Evolutionary conservation across 2,113 vertebrate genomes (phyloP), one percentile per base, ranked within the genome.

Genomic region (Acanthochromis polyacanthus): DNA sequence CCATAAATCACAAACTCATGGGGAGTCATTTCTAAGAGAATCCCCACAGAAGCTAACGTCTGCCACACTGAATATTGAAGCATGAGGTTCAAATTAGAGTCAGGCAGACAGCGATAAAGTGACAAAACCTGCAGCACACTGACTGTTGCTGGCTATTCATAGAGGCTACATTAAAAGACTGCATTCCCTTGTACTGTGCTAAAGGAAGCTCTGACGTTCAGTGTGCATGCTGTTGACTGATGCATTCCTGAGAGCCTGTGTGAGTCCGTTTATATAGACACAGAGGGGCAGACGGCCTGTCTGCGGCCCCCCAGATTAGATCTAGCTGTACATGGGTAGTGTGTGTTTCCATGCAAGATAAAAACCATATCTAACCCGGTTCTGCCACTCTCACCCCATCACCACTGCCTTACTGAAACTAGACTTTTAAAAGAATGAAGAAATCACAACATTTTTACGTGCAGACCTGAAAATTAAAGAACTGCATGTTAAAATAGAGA

Each of bases 291-390:
- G 92, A 90, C 82, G 16, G 86, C 62, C 69, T 80, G 91, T 87
- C 89, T 91, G 25, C 70, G 78, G 85, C 9, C 71, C 59, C 86
- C 85, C 69, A 83, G 88, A 91, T 92, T 92, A 91, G 87, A 91
- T 90, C 84, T 80, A 72, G 76, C 74, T 72, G 53, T 64, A 72
- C 55, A 60, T 63, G 48, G 68, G 22, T n/a, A 28, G 38, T 25
- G 19, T 32, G 71, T 62, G 51, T 50, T 61, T 78, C 20, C 40
- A 57, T 43, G 20, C 22, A 30, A 70, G 38, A 69, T 64, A 55
- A 64, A 58, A n/a, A 1, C 22, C 23, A 19, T 25, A 63, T 78
- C 73, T 45, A 55, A 67, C 52, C 73, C 14, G 20, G 19, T 22
- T 30, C 30, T n/a, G 14, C 40, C 11, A 15, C 17, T 58, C 10